Evolutionary conservation across 2,797 vertebrate species (phyloP).

Genomic region (Eremophila alpestris): DNA sequence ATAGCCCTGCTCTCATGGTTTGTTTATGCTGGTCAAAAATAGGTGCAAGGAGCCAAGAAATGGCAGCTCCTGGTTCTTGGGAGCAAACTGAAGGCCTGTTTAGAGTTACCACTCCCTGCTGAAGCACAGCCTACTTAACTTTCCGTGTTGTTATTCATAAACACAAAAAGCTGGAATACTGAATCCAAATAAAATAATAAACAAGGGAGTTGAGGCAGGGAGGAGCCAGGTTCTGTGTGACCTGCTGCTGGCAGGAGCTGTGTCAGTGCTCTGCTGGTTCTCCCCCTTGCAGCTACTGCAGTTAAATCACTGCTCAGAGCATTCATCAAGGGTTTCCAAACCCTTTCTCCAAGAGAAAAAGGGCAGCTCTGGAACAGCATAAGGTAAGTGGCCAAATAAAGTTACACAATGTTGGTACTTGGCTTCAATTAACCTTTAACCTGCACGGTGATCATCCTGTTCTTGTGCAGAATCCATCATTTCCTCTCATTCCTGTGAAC

Average conservation of each 20-base stretch:
- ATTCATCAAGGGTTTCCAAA: accelerated
- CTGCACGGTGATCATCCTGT: accelerated
- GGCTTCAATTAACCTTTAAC: neutral
- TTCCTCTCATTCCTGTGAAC: neutral
- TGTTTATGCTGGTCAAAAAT: neutral
- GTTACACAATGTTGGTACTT: neutral
- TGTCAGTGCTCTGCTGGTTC: neutral
- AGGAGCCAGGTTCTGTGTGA: neutral
- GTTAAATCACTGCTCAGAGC: neutral
- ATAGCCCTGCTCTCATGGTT: neutral
- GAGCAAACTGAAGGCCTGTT: neutral
- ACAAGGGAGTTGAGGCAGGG: neutral
- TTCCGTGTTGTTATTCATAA: neutral
- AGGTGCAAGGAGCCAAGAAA: neutral
- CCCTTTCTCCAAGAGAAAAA: neutral
- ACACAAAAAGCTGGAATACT: accelerated
- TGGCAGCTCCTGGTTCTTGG: neutral
- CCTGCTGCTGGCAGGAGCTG: neutral
- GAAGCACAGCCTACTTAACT: neutral
- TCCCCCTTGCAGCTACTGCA: neutral
- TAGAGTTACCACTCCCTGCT: neutral
- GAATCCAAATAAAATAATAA: neutral
- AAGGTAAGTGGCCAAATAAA: neutral
- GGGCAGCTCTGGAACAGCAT: neutral
- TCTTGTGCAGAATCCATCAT: neutral